Conservation (phyloP, 2,888 invertebrate species). For the Meta bourneti region DNA sequence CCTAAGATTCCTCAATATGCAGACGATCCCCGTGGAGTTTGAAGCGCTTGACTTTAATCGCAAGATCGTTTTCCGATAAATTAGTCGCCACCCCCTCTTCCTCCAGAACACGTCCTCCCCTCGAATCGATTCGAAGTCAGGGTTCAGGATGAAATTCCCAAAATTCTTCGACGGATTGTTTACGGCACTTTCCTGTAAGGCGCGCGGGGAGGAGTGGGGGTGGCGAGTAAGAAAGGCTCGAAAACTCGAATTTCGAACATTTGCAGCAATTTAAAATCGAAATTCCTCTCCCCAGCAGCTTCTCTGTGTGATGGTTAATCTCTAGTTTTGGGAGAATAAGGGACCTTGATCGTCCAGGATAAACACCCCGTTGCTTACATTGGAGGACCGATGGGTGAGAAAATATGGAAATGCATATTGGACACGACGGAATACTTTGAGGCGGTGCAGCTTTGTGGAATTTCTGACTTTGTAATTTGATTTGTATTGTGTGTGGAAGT, state of each 20-base stretch:
- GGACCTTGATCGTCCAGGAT: neutral
- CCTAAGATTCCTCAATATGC: slow-evolving; percentile 13
- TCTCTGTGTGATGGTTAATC: slow-evolving; percentile 23
- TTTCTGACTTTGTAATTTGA: too few species aligned
- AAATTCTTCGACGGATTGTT: slow-evolving; percentile 71
- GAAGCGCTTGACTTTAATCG: slow-evolving; percentile 70
- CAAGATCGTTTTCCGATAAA: slow-evolving; percentile 73
- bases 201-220: neutral
- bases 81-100: slow-evolving; percentile 58
- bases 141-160: slow-evolving; percentile 57
- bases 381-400: too few species aligned
- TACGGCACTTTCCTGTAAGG: slow-evolving; percentile 51
- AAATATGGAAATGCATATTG: too few species aligned
- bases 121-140: slow-evolving; percentile 52
- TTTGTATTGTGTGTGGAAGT: too few species aligned
- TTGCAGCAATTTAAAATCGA: slow-evolving; percentile 64
- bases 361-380: too few species aligned
- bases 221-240: neutral
- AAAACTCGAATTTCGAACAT: slow-evolving; percentile 46
- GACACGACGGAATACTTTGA: too few species aligned
- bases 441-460: too few species aligned
- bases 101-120: slow-evolving; percentile 55
- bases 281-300: slow-evolving; percentile 27
- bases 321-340: slow-evolving; percentile 7
- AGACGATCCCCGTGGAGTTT: slow-evolving; percentile 5